Conservation (phyloP, 2,113 vertebrate species). For the Marcusenius ussheri region DNA sequence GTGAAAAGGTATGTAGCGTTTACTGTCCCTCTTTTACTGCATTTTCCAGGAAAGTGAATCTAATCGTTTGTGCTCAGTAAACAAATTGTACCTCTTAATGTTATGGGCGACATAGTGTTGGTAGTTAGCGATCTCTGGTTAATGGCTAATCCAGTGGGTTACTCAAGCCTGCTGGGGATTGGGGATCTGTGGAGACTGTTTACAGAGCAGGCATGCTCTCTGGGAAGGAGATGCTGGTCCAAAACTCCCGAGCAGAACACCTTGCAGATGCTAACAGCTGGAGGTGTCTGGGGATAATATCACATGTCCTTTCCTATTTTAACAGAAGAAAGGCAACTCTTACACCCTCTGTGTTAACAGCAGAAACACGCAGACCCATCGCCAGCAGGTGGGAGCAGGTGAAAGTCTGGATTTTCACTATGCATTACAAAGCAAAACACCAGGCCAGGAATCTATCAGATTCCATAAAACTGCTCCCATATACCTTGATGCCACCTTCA, state of each 20-base stretch:
- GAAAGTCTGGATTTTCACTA: background rate
- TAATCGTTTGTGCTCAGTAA: conserved; percentile 28
- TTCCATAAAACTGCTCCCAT: background rate
- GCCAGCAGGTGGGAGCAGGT: background rate
- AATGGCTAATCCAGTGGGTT: background rate
- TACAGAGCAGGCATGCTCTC: background rate
- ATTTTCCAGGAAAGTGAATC: conserved; percentile 39
- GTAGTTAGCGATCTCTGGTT: background rate
- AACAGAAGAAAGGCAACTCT: background rate
- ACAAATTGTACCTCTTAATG: conserved; percentile 44
- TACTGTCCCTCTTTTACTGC: conserved; percentile 30
- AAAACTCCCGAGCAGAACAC: background rate
- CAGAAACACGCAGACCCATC: background rate
- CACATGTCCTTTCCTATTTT: background rate
- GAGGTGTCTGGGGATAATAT: background rate
- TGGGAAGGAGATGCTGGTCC: background rate
- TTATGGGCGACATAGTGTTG: background rate
- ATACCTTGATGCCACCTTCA: background rate
- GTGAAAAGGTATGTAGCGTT: conserved; percentile 23
- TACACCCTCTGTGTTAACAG: background rate
- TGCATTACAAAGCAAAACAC: background rate
- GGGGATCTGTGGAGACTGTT: background rate
- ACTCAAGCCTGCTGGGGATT: background rate
- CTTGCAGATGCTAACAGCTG: background rate
- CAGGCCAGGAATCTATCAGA: background rate